A percentile compares a stretch with the other conserved stretches of the same genome.
These are phyloP conservation scores for Caerostris darwini DNA, from an alignment of 1,140 invertebrate species.

Conservation along the genomic window DNA sequence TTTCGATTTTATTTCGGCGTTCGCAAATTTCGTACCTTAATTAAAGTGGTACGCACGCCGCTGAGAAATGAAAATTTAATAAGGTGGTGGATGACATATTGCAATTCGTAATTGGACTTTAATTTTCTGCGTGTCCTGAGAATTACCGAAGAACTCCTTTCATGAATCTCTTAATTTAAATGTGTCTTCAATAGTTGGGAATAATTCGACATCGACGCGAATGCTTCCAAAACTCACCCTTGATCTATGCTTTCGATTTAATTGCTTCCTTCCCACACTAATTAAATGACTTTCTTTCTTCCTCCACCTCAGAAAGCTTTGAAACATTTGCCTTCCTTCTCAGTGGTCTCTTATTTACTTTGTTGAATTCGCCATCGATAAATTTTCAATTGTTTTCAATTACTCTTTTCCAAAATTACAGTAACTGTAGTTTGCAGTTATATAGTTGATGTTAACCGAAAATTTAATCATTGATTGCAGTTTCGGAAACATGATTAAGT, in stretches of 20 bases:
- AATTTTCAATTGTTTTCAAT: constrained; percentile 63
- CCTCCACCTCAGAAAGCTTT: not conserved
- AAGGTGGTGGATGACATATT: constrained; percentile 39
- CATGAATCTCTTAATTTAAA: constrained; percentile 53
- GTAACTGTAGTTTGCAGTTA: constrained; percentile 44
- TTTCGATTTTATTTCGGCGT: no score
- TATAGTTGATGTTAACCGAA: constrained; percentile 23
- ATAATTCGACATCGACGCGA: not conserved
- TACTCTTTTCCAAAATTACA: not conserved
- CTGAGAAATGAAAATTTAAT: constrained; percentile 35
- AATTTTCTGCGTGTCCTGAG: not conserved
- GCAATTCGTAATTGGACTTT: constrained; percentile 6
- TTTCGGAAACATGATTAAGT: constrained; percentile 13
- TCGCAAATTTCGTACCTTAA: no score
- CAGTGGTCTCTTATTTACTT: constrained; percentile 6
- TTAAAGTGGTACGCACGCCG: no score
- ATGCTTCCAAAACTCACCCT: not conserved
- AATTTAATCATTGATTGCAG: constrained; percentile 49
- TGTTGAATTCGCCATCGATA: constrained; percentile 40
- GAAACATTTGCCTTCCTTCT: not conserved
- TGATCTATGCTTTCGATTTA: constrained; percentile 66
- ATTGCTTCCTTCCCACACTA: constrained; percentile 30
- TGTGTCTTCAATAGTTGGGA: not conserved
- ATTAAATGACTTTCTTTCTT: constrained; percentile 56
- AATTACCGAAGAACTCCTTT: constrained; percentile 16